Evolutionary conservation across 2,888 invertebrate genomes (phyloP), one percentile per base, ranked within the genome.

Genomic region (Dorcus hopei): DNA sequence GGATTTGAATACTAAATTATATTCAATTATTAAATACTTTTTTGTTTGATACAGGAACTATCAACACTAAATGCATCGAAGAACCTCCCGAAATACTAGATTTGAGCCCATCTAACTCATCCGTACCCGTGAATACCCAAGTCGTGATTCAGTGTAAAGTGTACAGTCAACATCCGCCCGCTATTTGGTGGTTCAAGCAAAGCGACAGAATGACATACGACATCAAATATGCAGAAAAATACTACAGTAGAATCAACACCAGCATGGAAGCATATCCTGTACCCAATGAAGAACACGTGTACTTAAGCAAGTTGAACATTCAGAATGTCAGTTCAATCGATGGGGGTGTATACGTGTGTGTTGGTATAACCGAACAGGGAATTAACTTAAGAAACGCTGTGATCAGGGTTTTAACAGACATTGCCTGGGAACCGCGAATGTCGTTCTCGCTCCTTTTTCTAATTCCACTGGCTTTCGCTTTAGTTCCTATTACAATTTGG

Each of bases 111-210:
- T 68, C 71, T 7, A 73, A 75, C 54, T 61, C 70, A 14, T 74
- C 75, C 5, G 66, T 70, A 42, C 61, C 67, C 9, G 63, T 70
- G 38, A 74, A 74, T 54, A 67, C 70, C 52, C 72, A 74, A 61
- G 66, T 75, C 19, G 74, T 74, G 11, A 73, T 77, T 16, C 74
- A 74, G 33, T 77, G 77, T 61, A 75, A 73, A 57, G 72, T 74
- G n/a, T 71, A 70, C 38, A 76, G 76, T 58, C 68, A 70, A 43
- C 69, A 70, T 11, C 73, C 72, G 1, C 75, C 75, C 0, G 68
- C 68, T 48, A 74, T 77, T 41, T 69, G 72, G 57, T 77, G 77
- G 77, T 73, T 77, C 58, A 77, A 76, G 61, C 72, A 72, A 61
- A 73, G 75, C 53, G 70, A 70, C 57, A 69, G 68, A 5, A 62